Evolutionary conservation across 2,113 vertebrate genomes (phyloP).

Genomic region (Sciurus niger): DNA sequence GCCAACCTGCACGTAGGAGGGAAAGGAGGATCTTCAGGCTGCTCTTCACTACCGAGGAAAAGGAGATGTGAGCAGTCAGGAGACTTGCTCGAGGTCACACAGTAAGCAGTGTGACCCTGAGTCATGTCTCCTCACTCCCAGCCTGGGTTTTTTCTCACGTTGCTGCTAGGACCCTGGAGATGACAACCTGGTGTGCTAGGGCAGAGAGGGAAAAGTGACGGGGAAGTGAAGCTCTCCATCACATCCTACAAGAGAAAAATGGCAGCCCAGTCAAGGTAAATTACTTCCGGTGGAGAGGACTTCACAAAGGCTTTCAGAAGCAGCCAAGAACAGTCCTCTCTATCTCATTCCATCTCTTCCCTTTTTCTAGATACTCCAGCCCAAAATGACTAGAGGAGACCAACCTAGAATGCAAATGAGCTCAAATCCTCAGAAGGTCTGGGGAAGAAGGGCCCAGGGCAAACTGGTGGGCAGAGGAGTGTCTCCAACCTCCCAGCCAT

Average conservation of each 20-base stretch:
- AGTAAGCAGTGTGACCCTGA: not conserved
- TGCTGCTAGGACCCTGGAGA: not conserved
- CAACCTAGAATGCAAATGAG: constrained; percentile 63
- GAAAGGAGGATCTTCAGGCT: not conserved
- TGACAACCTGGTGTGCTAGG: not conserved
- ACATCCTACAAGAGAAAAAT: not conserved
- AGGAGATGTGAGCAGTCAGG: not conserved
- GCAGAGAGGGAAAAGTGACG: no score
- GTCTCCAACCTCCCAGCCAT: constrained; percentile 46
- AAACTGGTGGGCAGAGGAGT: not conserved
- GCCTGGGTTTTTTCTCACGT: no score
- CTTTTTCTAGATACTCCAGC: constrained; percentile 17
- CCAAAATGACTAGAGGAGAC: not conserved
- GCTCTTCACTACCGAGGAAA: not conserved
- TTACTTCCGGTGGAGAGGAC: not conserved
- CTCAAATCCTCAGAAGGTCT: not conserved
- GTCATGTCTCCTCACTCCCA: not conserved
- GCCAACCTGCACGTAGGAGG: not conserved
- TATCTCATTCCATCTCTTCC: not conserved
- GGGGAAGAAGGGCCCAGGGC: constrained; percentile 12
- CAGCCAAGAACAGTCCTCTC: not conserved
- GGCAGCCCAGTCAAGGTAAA: not conserved
- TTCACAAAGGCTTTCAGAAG: not conserved
- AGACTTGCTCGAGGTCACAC: not conserved
- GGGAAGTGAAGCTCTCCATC: not conserved